These are phyloP conservation scores for Campopleginae sp. DNA, from an alignment of 2,888 invertebrate species.

Conservation along the genomic window DNA sequence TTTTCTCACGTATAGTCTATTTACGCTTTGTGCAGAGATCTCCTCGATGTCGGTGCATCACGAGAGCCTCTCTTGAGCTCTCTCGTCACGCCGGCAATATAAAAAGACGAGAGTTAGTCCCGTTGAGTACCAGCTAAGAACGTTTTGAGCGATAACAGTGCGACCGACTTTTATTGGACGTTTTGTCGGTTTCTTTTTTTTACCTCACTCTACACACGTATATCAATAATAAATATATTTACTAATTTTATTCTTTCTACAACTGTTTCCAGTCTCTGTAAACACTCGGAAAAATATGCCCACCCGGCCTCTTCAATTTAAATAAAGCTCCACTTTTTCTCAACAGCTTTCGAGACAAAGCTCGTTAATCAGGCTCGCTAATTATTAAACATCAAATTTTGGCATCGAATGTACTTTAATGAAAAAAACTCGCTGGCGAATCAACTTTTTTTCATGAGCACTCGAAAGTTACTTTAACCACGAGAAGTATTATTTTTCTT, in stretches of 20 bases:
- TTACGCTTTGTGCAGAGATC: slow-evolving; percentile 34
- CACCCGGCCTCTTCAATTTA: slow-evolving; percentile 9
- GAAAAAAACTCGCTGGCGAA: neutral
- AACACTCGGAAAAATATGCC: slow-evolving; percentile 40
- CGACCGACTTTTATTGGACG: slow-evolving; percentile 74
- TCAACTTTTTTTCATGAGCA: neutral
- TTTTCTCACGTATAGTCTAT: slow-evolving; percentile 63
- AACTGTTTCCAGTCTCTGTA: neutral
- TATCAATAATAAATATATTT: slow-evolving; percentile 15
- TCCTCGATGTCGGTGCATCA: slow-evolving; percentile 36
- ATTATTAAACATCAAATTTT: neutral
- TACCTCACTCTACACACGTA: slow-evolving; percentile 14
- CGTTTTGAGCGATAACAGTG: slow-evolving; percentile 77
- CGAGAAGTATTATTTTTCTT: slow-evolving; percentile 25
- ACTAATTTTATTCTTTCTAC: neutral
- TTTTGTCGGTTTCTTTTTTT: slow-evolving; percentile 70
- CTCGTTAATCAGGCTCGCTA: neutral
- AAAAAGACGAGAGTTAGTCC: slow-evolving; percentile 38
- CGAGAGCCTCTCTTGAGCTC: slow-evolving; percentile 50
- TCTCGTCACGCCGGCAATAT: slow-evolving; percentile 49
- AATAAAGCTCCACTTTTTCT: neutral
- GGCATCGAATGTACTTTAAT: neutral
- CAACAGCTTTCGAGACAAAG: neutral
- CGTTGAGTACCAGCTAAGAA: slow-evolving; percentile 71
- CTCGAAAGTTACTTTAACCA: slow-evolving; percentile 22